phyloP scores from a whole-genome alignment of 2,888 invertebrate species.

The Dexiosoma caninum region DNA sequence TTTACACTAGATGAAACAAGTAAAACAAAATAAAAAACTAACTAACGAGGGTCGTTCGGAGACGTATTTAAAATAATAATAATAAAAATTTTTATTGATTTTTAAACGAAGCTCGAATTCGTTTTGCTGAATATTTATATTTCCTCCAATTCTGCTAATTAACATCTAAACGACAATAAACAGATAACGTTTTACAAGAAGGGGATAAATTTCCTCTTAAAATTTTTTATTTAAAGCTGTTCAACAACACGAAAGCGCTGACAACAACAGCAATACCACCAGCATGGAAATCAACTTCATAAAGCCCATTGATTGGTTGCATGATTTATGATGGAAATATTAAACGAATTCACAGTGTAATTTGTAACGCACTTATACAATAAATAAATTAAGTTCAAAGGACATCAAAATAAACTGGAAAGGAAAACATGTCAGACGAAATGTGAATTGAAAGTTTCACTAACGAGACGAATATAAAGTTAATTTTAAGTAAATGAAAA shows the following conservation, averaged over 20 bases:
- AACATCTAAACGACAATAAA: too few species aligned
- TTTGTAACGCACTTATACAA: constrained; percentile 37
- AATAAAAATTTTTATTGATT: too few species aligned
- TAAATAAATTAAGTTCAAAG: background rate
- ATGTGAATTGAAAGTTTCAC: constrained; percentile 6
- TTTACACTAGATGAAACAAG: too few species aligned
- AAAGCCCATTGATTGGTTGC: background rate
- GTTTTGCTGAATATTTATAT: too few species aligned
- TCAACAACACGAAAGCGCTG: constrained; percentile 47
- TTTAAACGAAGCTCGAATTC: too few species aligned
- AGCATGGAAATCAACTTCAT: background rate
- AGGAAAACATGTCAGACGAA: constrained; percentile 4
- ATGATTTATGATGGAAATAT: constrained; percentile 52
- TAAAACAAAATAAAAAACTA: too few species aligned
- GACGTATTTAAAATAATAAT: too few species aligned
- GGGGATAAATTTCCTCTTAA: background rate
- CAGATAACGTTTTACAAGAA: background rate
- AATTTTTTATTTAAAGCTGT: constrained; percentile 20
- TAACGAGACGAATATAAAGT: background rate
- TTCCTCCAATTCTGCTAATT: background rate
- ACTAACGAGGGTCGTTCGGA: background rate
- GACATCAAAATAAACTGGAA: constrained; percentile 40
- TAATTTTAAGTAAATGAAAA: background rate
- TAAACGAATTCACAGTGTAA: constrained; percentile 55
- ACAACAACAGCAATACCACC: background rate